phyloP scores from a whole-genome alignment of 2,113 vertebrate genomes.

The Gnathochromis pfefferi region DNA sequence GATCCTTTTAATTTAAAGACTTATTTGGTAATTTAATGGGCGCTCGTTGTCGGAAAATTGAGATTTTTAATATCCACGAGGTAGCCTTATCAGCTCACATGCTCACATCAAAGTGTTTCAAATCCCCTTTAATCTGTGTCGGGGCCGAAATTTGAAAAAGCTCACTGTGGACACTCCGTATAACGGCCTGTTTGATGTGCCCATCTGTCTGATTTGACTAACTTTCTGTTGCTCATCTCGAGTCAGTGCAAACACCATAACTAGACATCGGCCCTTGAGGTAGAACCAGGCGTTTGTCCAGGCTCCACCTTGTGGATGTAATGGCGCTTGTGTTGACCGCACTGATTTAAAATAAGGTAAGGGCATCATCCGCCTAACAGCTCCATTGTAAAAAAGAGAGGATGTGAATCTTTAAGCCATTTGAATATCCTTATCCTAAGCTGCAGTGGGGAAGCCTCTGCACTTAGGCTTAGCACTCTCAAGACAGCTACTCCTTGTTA shows the following conservation, averaged over 20 bases:
- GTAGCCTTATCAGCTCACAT: neutral
- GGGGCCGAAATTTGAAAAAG: neutral
- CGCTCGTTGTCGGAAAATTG: neutral
- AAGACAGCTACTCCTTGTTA: conserved; percentile 61
- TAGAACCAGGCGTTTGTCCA: neutral
- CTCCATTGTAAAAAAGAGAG: conserved; percentile 9
- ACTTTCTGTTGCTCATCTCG: neutral
- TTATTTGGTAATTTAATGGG: conserved; percentile 23
- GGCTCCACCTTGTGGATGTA: neutral
- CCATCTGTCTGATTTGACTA: neutral
- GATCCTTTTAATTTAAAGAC: conserved; percentile 25
- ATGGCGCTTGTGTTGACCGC: neutral
- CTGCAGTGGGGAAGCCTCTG: conserved; percentile 46
- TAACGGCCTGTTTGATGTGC: neutral
- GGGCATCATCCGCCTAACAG: neutral
- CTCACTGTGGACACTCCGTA: neutral
- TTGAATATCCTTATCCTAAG: conserved; percentile 58
- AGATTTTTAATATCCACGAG: conserved; percentile 24
- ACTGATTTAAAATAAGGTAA: neutral
- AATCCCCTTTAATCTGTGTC: conserved; percentile 40
- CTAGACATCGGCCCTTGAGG: neutral
- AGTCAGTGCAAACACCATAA: neutral
- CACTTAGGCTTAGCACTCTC: conserved; percentile 61
- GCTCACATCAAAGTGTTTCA: conserved; percentile 3
- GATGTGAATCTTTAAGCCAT: conserved; percentile 39